phyloP scores from a whole-genome alignment of 2,888 invertebrate species.

The Peribatodes rhomboidaria region DNA sequence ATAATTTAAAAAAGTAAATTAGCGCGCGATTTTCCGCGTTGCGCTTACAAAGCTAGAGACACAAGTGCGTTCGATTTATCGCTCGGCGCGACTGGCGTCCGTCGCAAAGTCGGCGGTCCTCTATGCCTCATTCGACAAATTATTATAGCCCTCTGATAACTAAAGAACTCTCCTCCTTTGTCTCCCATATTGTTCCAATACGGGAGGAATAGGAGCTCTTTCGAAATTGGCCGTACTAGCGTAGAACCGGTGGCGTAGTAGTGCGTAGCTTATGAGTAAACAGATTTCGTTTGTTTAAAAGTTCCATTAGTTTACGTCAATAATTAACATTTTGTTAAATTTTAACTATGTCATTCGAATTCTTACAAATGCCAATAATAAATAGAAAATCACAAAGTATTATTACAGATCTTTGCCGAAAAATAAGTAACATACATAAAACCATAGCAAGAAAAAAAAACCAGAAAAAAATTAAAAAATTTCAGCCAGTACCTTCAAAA shows the following conservation, averaged over 20 bases:
- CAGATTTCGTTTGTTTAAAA: constrained; percentile 66
- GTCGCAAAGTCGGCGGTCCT: constrained; percentile 61
- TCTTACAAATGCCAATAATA: too few relatives aligned
- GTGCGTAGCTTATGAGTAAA: constrained; percentile 63
- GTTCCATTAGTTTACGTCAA: constrained; percentile 37
- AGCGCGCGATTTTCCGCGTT: constrained; percentile 49
- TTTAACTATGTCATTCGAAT: neutral
- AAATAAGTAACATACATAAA: neutral
- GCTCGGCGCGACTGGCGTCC: constrained; percentile 72
- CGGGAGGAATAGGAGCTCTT: constrained; percentile 55
- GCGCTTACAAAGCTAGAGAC: constrained; percentile 57
- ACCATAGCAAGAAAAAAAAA: too few relatives aligned
- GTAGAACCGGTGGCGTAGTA: constrained; percentile 59
- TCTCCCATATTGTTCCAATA: constrained; percentile 41
- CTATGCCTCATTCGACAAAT: constrained; percentile 73
- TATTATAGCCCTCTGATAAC: constrained; percentile 54
- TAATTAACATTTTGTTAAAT: neutral
- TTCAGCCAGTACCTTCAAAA: neutral
- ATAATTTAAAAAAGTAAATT: constrained; percentile 26
- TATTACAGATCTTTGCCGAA: too few relatives aligned
- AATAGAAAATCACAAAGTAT: too few relatives aligned
- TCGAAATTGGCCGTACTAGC: constrained; percentile 55
- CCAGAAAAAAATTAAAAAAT: neutral
- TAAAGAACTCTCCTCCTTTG: constrained; percentile 55
- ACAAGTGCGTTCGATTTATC: constrained; percentile 69